Evolutionary conservation across 2,797 vertebrate species (phyloP), one percentile per base, ranked within the genome.

Genomic region (Sebastes kiyomatsui): DNA sequence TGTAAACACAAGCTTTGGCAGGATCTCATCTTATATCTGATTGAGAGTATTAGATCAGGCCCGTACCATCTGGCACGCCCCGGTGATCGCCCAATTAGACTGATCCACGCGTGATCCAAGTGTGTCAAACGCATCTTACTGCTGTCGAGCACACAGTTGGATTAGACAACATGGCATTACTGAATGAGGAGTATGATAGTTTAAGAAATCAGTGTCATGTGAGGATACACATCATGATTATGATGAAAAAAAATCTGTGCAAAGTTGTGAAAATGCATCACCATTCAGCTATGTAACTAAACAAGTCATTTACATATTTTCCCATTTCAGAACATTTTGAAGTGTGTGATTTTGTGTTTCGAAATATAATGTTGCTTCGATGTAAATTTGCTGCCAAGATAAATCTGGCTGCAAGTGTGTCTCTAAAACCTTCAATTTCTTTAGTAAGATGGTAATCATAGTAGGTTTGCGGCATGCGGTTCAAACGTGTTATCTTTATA

Each of bases 21-120:
- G 70, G 80, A 82, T 82, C 56, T 69, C 23, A 72, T 90, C 87
- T 88, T 72, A 80, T 69, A 90, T 90, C 82, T 88, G 83, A 82
- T 77, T 72, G 69, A 59, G 80, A 27, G 86, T 67, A 90, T 90
- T 85, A 91, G 80, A 92, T 80, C 71, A 67, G 77, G 69, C 35
- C 75, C 2, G 6, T n/a, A 18, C 92, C 94, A 92, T 92, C 90
- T 91, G 90, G 86, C 85, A 10, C 8, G 28, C 30, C 82, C 54
- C 1, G 1, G 71, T 71, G 87, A 91, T 91, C 85, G 27, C 77
- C 79, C 90, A 91, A 91, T 92, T 92, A 93, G 54, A 83, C 65
- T 59, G 68, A 92, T 84, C 77, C 81, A 60, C 52, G 2, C 68
- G 67, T 55, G 67, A 80, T 42, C 38, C 38, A 42, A 79, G 74